phyloP scores from a whole-genome alignment of 2,113 vertebrate species.

The Siniperca chuatsi region DNA sequence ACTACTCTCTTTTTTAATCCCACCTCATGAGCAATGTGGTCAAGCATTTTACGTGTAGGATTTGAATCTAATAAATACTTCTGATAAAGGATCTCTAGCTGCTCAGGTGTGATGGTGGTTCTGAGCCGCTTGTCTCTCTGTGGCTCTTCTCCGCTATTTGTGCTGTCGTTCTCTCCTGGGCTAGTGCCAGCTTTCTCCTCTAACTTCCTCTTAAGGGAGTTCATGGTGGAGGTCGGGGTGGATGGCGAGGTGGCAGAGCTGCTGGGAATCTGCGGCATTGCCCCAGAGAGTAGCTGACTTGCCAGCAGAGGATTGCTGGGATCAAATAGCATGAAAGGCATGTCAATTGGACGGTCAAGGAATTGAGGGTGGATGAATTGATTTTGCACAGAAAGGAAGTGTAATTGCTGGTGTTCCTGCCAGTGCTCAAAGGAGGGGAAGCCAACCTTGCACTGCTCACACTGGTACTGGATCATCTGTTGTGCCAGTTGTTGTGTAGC shows the following conservation, averaged over 20 bases:
- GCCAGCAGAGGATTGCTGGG: slow-evolving; percentile 96
- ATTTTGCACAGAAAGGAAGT: slow-evolving; percentile 97
- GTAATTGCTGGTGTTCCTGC: slow-evolving; percentile 99
- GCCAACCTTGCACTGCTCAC: slow-evolving; percentile 98
- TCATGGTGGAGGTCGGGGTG: slow-evolving; percentile 96
- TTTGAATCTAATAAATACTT: slow-evolving; percentile 99
- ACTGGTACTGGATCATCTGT: slow-evolving; percentile 97
- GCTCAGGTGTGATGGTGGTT: slow-evolving; percentile 99
- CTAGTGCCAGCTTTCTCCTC: slow-evolving; percentile 97
- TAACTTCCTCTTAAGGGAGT: slow-evolving; percentile 96
- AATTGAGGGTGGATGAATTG: slow-evolving; percentile 99
- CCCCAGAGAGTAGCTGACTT: slow-evolving; percentile 94
- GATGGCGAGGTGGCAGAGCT: slow-evolving; percentile 97
- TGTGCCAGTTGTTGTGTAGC: slow-evolving; percentile 93
- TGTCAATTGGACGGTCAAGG: slow-evolving; percentile 95
- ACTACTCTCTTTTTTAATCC: slow-evolving; percentile 98
- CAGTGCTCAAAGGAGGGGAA: slow-evolving; percentile 99
- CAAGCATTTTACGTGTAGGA: slow-evolving; percentile 98
- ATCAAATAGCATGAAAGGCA: slow-evolving; percentile 99
- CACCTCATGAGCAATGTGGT: slow-evolving; percentile 98
- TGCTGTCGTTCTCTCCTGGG: slow-evolving; percentile 97
- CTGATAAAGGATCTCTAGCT: slow-evolving; percentile 97
- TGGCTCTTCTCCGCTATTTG: slow-evolving; percentile 95
- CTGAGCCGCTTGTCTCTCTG: slow-evolving; percentile 97
- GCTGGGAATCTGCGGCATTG: slow-evolving; percentile 93